These are phyloP conservation scores for Notiomystis cincta DNA, from an alignment of 2,113 vertebrate species.

Conservation along the genomic window DNA sequence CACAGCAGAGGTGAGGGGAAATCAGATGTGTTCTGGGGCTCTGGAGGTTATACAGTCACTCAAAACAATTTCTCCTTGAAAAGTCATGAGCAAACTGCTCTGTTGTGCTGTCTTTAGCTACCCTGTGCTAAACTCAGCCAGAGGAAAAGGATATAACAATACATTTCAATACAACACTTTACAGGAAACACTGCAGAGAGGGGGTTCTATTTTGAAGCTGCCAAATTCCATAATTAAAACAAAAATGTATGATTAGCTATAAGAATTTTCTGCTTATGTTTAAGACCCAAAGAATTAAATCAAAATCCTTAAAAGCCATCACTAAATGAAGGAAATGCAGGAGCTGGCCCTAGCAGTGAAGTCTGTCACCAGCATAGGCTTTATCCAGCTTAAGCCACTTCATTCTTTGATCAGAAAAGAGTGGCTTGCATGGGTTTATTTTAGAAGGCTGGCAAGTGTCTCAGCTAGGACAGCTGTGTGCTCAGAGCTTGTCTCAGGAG, in stretches of 20 bases:
- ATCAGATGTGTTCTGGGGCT: slow-evolving; percentile 56
- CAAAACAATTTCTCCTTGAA: slow-evolving; percentile 35
- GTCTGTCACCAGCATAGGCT: slow-evolving; percentile 60
- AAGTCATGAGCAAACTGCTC: not conserved
- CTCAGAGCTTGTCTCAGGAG: not conserved
- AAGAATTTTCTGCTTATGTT: slow-evolving; percentile 53
- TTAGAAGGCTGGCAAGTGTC: slow-evolving; percentile 34
- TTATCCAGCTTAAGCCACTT: slow-evolving; percentile 67
- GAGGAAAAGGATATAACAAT: not conserved
- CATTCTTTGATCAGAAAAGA: slow-evolving; percentile 65
- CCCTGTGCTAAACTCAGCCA: not conserved
- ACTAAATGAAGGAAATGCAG: slow-evolving; percentile 37
- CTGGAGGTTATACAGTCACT: slow-evolving; percentile 21
- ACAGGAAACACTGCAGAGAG: not conserved
- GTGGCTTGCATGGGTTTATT: slow-evolving; percentile 24
- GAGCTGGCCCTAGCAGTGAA: slow-evolving; percentile 54
- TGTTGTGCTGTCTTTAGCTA: not conserved
- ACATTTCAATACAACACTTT: not conserved
- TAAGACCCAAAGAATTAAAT: slow-evolving; percentile 59
- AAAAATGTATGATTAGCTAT: slow-evolving; percentile 25
- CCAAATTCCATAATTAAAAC: slow-evolving; percentile 47
- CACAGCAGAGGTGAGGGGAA: slow-evolving; percentile 56
- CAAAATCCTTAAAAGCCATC: slow-evolving; percentile 62
- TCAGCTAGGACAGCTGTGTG: slow-evolving; percentile 19
- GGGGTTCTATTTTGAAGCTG: not conserved